A percentile compares a stretch with the other conserved stretches of the same genome.
Conservation (phyloP, 2,113 vertebrate genomes). For the Anguilla japonica region DNA sequence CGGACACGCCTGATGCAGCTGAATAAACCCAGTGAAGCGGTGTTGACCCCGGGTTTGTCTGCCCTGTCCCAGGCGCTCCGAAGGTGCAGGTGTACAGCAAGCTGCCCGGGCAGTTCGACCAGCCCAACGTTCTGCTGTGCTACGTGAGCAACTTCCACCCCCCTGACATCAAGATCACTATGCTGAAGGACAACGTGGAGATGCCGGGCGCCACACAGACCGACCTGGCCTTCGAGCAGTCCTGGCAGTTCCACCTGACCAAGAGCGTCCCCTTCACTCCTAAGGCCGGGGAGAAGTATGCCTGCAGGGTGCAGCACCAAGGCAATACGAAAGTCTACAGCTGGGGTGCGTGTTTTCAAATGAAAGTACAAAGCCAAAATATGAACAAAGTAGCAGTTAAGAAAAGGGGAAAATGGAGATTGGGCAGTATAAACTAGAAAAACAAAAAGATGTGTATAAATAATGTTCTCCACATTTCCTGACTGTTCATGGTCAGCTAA, state of each 20-base stretch:
- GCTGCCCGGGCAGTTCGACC: not conserved
- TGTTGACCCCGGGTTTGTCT: too few relatives aligned
- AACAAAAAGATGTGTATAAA: too few relatives aligned
- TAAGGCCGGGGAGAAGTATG: accelerated
- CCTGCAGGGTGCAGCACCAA: slow-evolving; percentile 67
- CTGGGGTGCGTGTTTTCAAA: slow-evolving; percentile 71
- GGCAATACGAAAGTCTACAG: accelerated
- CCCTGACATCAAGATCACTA: slow-evolving; percentile 64
- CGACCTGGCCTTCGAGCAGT: slow-evolving; percentile 76
- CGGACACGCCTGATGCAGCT: too few relatives aligned
- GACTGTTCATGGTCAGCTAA: not conserved
- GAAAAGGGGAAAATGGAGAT: not conserved
- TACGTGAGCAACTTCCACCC: slow-evolving; percentile 77
- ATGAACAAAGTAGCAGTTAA: too few relatives aligned
- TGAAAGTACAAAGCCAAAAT: too few relatives aligned
- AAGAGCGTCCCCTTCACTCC: slow-evolving; percentile 44
- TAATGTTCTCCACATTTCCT: too few relatives aligned
- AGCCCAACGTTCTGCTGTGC: slow-evolving; percentile 73
- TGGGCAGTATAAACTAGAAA: not conserved
- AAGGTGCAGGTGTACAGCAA: slow-evolving; percentile 75
- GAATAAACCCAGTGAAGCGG: too few relatives aligned
- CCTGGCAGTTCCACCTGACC: slow-evolving; percentile 82
- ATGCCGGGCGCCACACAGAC: slow-evolving; percentile 1
- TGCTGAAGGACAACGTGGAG: slow-evolving; percentile 47
- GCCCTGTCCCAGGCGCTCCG: slow-evolving; percentile 44